Base-by-base conservation (phyloP, 2,888 invertebrate genomes). In the Eupithecia tripunctaria region DNA sequence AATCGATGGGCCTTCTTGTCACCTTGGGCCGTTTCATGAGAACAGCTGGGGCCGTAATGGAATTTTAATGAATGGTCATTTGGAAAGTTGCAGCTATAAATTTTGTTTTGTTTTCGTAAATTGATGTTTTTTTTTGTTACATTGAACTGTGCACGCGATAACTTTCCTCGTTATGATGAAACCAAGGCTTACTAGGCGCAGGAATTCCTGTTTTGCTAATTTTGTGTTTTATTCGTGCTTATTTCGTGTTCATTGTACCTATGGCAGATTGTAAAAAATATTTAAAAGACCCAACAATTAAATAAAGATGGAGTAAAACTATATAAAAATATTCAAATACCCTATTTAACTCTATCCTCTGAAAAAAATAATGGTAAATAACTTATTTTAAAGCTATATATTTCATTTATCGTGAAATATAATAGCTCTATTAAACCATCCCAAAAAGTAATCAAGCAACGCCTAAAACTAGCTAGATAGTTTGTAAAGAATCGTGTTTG, bases 1-100 rank as follows among this genome's bases (percentile, higher is more conserved):
- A 78, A 80, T 80, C 79, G 79, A 80, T 80, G 69, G 63, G 77
- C 78, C 77, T 79, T 79, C 77, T 74, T 75, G 78, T 79, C 77
- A 77, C 80, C 78, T 80, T 79, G 79, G 71, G 64, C 70, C 7
- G 60, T 63, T 77, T 74, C 71, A 68, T 76, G 72, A 76, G 25
- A 76, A 70, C 73, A 70, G 72, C 75, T 74, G 68, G 68, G 62
- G 25, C 69, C 27, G 60, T 77, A 76, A 79, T 79, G 66, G 78
- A 73, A 76, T 75, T 77, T 79, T 77, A 79, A 79, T 79, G 78
- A 73, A 76, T 72, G 72, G 72, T 74, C 73, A 71, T 79, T 79
- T 74, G 70, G 71, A 74, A 68, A 66, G 73, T 67, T 77, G 77
- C 76, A 77, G 73, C 69, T 68, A 74, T 75, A 73, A 74, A 71